phyloP scores from a whole-genome alignment of 2,888 invertebrate species.

The Osmoderma eremita region DNA sequence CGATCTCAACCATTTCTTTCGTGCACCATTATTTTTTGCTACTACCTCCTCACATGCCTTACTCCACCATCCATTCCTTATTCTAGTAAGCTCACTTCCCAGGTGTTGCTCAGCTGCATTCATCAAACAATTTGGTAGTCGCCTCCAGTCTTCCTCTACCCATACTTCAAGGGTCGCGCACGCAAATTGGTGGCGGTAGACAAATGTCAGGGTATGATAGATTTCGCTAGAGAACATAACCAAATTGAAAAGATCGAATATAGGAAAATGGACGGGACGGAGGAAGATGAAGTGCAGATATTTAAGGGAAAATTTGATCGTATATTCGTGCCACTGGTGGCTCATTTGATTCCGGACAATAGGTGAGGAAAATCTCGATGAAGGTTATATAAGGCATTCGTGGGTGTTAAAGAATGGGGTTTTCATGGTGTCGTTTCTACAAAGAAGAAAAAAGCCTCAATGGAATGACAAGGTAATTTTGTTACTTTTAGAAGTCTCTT shows the following conservation, averaged over 20 bases:
- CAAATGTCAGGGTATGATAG: not conserved
- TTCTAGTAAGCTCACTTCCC: too few relatives aligned
- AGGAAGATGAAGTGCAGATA: not conserved
- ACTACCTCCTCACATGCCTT: too few relatives aligned
- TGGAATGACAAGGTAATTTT: not conserved
- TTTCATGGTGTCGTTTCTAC: not conserved
- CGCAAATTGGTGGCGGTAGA: not conserved
- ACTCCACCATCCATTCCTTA: too few relatives aligned
- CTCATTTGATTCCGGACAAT: slow-evolving; percentile 14
- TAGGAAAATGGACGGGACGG: not conserved
- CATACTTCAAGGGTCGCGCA: not conserved
- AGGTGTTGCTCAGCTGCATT: too few relatives aligned
- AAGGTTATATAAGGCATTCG: not conserved
- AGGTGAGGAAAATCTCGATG: not conserved
- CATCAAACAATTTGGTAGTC: too few relatives aligned
- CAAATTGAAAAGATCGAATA: not conserved
- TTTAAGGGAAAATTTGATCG: too few relatives aligned
- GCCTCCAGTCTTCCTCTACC: not conserved
- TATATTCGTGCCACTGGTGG: too few relatives aligned
- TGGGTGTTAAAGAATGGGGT: not conserved
- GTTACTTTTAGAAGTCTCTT: not conserved
- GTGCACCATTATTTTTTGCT: too few relatives aligned
- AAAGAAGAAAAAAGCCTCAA: not conserved
- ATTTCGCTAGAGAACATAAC: not conserved
- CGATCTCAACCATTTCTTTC: too few relatives aligned